Base-by-base conservation (phyloP, 2,888 invertebrate genomes). In the Eilema caniola region DNA sequence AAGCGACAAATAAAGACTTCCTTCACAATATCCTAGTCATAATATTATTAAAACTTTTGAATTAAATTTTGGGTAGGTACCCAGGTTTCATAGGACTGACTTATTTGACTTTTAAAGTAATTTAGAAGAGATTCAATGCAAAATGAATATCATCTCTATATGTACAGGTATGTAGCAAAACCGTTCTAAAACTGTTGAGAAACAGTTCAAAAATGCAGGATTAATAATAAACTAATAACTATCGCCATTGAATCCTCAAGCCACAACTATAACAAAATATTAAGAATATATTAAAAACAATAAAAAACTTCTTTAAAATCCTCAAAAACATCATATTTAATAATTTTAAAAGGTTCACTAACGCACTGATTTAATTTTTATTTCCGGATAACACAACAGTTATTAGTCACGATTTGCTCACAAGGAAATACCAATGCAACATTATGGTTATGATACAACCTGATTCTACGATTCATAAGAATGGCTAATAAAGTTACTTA, bases 361-460 rank as follows among this genome's bases (percentile, higher is more conserved):
- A 64, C 23, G 20, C 12, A 63, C 25, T 12, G 12, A 53, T 63
- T 63, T 57, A 10, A 33, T 23, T 57, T 16, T 25, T 12, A 62
- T 68, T 62, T 68, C 68, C 68, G 25, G 68, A 57, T 57, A 23
- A 57, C 25, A 24, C 33, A 28, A 63, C 37, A 12, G 8, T 28
- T 25, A 25, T 31, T 62, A 53, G 41, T 53, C 33, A 66, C 33
- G 23, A 59, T 69, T 64, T 67, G 23, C 61, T 25, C 66, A 75
- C 31, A 33, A 70, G 80, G 78, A 78, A 75, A 71, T 80, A 63
- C 60, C 23, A 14, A 37, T 28, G 65, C 47, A 56, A 66, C 37
- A 56, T 62, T 53, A 23, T 62, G 56, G 53, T 60, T 41, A 56
- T 60, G 59, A 64, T 66, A 70, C 66, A 24, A 65, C 62, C 66